Conservation (phyloP, 2,888 invertebrate species). For the Eupsilia transversa region DNA sequence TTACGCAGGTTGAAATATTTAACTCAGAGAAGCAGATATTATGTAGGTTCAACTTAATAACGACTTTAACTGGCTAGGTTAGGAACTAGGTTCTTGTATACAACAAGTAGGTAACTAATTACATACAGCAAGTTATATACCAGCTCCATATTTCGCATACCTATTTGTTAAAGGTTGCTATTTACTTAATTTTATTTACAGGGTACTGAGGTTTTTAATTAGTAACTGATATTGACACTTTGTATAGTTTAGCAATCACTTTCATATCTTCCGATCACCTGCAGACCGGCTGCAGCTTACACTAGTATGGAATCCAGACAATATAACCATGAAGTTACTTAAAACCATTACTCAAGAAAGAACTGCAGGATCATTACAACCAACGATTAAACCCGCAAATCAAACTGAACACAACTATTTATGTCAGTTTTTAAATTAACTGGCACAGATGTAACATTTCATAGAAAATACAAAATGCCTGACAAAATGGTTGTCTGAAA, state of each 20-base stretch:
- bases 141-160: neutral
- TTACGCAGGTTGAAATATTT: neutral
- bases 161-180: too few species aligned
- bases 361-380: neutral
- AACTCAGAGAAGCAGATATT: neutral
- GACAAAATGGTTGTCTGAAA: constrained; percentile 13
- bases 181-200: too few species aligned
- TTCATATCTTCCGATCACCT: neutral
- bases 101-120: neutral
- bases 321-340: neutral
- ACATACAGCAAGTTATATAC: too few species aligned
- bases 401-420: constrained; percentile 21
- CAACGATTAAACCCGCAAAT: constrained; percentile 6
- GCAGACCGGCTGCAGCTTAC: neutral
- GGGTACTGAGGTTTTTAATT: too few species aligned
- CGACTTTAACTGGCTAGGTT: too few species aligned
- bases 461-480: constrained; percentile 40
- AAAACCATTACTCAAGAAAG: neutral
- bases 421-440: constrained; percentile 34
- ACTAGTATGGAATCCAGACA: too few species aligned
- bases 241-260: neutral
- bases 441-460: constrained; percentile 57
- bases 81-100: too few species aligned
- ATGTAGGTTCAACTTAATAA: neutral
- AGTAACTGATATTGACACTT: neutral